These are phyloP conservation scores for Pegea sp. DNA, from an alignment of 23 tunicate genomes.

Conservation along the genomic window DNA sequence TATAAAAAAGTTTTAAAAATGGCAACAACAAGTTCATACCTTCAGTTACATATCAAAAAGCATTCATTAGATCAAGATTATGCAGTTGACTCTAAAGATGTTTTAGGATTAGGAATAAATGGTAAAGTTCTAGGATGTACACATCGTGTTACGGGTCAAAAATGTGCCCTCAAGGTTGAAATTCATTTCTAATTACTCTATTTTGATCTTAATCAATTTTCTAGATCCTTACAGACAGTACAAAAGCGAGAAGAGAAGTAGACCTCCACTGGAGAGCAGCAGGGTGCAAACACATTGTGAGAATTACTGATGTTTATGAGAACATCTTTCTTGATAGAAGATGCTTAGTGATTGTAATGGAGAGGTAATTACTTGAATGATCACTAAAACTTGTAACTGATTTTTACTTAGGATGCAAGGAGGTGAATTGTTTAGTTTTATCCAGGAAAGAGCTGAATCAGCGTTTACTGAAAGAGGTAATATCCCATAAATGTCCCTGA, in stretches of 20 bases:
- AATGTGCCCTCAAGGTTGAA: slow-evolving; percentile 53
- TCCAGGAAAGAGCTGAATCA: slow-evolving; percentile 48
- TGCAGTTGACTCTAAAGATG: slow-evolving; percentile 25
- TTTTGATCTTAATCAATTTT: neutral
- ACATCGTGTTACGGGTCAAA: slow-evolving; percentile 38
- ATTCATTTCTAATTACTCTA: neutral
- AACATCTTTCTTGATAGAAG: slow-evolving; percentile 44
- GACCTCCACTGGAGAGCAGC: slow-evolving; percentile 63
- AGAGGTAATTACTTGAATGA: slow-evolving; percentile 14
- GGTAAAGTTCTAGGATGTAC: slow-evolving; percentile 75
- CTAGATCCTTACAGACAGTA: slow-evolving; percentile 37
- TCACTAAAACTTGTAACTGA: neutral
- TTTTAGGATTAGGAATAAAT: slow-evolving; percentile 66
- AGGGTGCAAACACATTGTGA: slow-evolving; percentile 51
- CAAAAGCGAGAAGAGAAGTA: slow-evolving; percentile 80
- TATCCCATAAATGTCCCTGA: neutral
- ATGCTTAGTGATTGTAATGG: slow-evolving; percentile 72
- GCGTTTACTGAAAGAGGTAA: slow-evolving; percentile 56
- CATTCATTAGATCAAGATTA: slow-evolving; percentile 62
- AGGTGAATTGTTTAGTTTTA: slow-evolving; percentile 45
- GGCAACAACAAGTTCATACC: neutral
- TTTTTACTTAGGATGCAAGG: slow-evolving; percentile 24
- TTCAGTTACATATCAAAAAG: slow-evolving; percentile 17
- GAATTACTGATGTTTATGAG: slow-evolving; percentile 58
- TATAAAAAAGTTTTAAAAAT: neutral